These are phyloP conservation scores for Trichosurus vulpecula DNA, from an alignment of 2,797 vertebrate species.

Conservation along the genomic window DNA sequence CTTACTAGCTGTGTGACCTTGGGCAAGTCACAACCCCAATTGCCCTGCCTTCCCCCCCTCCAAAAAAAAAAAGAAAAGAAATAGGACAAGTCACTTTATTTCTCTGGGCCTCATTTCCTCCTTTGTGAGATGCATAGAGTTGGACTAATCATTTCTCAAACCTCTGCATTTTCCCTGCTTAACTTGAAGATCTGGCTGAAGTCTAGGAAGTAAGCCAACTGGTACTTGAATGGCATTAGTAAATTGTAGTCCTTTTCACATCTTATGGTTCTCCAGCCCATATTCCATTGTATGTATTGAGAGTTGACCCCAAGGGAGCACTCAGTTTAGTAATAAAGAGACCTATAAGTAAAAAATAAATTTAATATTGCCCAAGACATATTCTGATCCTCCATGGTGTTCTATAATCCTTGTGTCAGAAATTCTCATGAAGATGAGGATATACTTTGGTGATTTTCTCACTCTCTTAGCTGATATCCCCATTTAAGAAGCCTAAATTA, in stretches of 20 bases:
- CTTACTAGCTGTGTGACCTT: too few relatives aligned
- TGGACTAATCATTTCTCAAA: not conserved
- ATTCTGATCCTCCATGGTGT: not conserved
- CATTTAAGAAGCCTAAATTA: not conserved
- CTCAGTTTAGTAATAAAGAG: conserved; percentile 38
- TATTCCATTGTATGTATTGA: not conserved
- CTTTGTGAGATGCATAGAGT: not conserved
- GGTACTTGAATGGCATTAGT: not conserved
- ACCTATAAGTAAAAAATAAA: not conserved
- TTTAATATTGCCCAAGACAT: conserved; percentile 18
- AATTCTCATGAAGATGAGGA: not conserved
- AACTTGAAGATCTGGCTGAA: not conserved
- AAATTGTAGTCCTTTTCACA: not conserved
- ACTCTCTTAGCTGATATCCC: not conserved
- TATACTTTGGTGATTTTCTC: not conserved
- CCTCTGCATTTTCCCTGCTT: not conserved
- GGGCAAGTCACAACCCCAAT: too few relatives aligned
- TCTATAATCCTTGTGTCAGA: not conserved
- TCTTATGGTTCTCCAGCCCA: not conserved
- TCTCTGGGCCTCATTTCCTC: not conserved
- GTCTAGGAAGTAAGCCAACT: not conserved
- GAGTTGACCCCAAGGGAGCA: conserved; percentile 45
- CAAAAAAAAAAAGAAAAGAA: too few relatives aligned
- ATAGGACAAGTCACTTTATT: not conserved
- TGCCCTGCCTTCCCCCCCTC: too few relatives aligned